phyloP scores from a whole-genome alignment of 2,797 vertebrate genomes.

The Takifugu ocellatus region DNA sequence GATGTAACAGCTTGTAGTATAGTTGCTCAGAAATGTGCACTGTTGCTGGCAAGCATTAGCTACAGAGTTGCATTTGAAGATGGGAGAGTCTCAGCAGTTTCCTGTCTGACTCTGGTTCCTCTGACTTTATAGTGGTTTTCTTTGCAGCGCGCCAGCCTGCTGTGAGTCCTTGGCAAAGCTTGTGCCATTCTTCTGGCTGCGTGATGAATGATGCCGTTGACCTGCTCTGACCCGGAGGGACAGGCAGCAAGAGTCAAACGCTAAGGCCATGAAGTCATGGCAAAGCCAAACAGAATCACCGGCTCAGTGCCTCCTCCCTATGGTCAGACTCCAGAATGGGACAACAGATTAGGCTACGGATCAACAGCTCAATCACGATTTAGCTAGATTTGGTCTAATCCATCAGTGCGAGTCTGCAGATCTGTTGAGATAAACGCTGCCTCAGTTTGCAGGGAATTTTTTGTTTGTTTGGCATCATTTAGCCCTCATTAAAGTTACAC shows the following conservation, averaged over 20 bases:
- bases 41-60: no score
- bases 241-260: conserved; percentile 26
- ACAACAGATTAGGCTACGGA: conserved; percentile 27
- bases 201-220: conserved; percentile 57
- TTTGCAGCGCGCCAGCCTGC: neutral
- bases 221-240: conserved; percentile 47
- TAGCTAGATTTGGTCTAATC: conserved; percentile 44
- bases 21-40: neutral
- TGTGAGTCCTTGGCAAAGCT: conserved; percentile 11
- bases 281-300: conserved; percentile 45
- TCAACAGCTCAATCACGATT: conserved; percentile 47
- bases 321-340: conserved; percentile 16
- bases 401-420: conserved; percentile 16
- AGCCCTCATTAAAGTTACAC: no score
- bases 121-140: conserved; percentile 3
- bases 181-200: conserved; percentile 9
- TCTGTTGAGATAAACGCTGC: conserved; percentile 7
- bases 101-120: conserved; percentile 11
- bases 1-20: neutral
- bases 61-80: no score
- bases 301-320: conserved; percentile 25
- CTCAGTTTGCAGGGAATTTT: neutral
- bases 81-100: neutral
- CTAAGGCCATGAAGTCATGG: conserved; percentile 38
- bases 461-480: no score